Percentiles rank a stretch among this genome's conserved stretches.
These are phyloP conservation scores for Thecophora atra DNA, from an alignment of 2,888 invertebrate genomes.

Conservation along the genomic window DNA sequence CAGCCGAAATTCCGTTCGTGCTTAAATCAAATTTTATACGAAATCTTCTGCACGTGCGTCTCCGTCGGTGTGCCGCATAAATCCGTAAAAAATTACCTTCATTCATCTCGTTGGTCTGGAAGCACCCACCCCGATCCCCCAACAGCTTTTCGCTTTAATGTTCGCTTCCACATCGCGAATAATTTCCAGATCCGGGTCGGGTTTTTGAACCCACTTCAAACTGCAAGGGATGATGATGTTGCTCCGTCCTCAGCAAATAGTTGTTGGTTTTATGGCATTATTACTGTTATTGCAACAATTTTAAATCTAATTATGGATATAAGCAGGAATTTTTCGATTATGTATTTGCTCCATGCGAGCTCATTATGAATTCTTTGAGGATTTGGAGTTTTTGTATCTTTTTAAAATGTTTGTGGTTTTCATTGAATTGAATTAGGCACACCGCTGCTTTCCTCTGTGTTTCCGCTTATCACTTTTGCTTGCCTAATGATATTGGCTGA, in stretches of 20 bases:
- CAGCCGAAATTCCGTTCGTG: conserved; percentile 10
- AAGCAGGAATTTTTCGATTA: conserved; percentile 13
- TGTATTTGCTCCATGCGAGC: neutral
- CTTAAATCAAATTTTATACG: conserved; percentile 22
- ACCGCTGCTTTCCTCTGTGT: neutral
- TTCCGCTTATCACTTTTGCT: neutral
- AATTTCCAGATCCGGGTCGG: neutral
- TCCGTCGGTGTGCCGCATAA: neutral
- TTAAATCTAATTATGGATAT: conserved; percentile 32
- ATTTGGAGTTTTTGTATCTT: conserved; percentile 26
- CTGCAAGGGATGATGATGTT: neutral
- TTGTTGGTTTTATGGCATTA: neutral
- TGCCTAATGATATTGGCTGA: neutral
- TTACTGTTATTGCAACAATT: conserved; percentile 15
- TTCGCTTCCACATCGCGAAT: neutral
- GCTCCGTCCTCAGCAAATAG: neutral
- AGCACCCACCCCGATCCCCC: neutral
- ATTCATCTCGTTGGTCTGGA: conserved; percentile 19
- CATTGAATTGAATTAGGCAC: conserved; percentile 16
- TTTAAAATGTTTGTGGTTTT: conserved; percentile 29
- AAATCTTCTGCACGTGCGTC: conserved; percentile 31
- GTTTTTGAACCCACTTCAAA: neutral
- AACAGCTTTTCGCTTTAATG: neutral
- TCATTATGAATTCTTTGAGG: conserved; percentile 32
- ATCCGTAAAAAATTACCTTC: conserved; percentile 27